phyloP scores from a whole-genome alignment of 2,888 invertebrate genomes.

The Pinctada fucata region DNA sequence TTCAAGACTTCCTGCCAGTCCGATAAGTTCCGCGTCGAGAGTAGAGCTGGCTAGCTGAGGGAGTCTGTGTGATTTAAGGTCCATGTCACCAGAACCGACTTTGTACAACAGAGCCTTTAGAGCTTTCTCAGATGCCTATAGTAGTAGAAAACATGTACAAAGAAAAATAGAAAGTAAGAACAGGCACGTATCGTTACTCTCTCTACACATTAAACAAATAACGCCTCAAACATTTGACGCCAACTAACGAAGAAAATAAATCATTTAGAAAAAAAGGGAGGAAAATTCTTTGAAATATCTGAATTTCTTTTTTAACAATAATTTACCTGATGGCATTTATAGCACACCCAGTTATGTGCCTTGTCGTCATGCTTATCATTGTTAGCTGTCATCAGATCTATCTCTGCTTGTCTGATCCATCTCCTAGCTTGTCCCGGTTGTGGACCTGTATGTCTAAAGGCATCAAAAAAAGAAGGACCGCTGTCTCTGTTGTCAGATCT shows the following conservation, averaged over 20 bases:
- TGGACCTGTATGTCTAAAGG: constrained; percentile 3
- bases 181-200: too few relatives aligned
- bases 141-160: background rate
- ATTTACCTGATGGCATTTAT: constrained; percentile 31
- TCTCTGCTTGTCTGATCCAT: constrained; percentile 31
- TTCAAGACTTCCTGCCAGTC: background rate
- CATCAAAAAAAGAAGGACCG: background rate
- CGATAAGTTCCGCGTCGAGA: background rate
- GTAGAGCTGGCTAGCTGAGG: background rate
- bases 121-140: constrained; percentile 19
- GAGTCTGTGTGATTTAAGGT: background rate
- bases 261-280: too few relatives aligned
- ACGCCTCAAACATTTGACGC: background rate
- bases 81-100: constrained; percentile 1
- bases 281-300: too few relatives aligned
- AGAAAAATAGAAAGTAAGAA: background rate
- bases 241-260: too few relatives aligned
- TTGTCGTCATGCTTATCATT: background rate
- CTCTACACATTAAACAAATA: too few relatives aligned
- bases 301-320: too few relatives aligned
- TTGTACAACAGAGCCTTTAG: constrained; percentile 11
- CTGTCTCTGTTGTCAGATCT: background rate
- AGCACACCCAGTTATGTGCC: constrained; percentile 27
- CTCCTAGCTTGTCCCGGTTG: constrained; percentile 19
- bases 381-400: constrained; percentile 3